phyloP scores from a whole-genome alignment of 1,140 invertebrate genomes.

The Himalopsyche phryganea region DNA sequence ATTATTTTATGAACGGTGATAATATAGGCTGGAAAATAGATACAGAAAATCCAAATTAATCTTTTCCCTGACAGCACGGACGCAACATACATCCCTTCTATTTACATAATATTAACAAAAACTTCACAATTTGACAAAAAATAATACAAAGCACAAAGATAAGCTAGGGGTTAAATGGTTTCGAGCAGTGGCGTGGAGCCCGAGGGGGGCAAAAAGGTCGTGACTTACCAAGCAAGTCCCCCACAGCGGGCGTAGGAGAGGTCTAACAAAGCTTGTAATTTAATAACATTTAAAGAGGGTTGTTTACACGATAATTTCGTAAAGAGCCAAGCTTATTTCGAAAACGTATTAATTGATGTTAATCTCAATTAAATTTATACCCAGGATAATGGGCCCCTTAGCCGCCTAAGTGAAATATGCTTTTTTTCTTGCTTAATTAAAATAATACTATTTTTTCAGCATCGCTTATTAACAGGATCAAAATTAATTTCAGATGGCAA shows the following conservation, averaged over 20 bases:
- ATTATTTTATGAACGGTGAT: too few species aligned
- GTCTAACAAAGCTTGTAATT: conserved; percentile 26
- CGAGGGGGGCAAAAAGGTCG: not conserved
- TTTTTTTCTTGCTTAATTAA: not conserved
- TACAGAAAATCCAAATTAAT: too few species aligned
- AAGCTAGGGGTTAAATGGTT: not conserved
- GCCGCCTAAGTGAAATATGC: not conserved
- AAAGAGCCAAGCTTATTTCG: conserved; percentile 24
- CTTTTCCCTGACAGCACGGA: too few species aligned
- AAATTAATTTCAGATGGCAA: too few species aligned
- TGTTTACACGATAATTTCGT: conserved; percentile 30
- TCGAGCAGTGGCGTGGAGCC: not conserved
- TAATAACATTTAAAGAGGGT: conserved; percentile 32
- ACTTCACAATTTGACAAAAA: too few species aligned
- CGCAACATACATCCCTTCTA: too few species aligned
- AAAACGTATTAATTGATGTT: conserved; percentile 29
- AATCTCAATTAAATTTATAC: conserved; percentile 15
- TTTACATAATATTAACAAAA: too few species aligned
- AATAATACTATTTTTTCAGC: not conserved
- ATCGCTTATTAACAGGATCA: too few species aligned
- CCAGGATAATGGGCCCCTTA: conserved; percentile 3
- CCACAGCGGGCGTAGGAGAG: not conserved
- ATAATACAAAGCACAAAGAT: not conserved
- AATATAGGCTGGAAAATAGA: too few species aligned
- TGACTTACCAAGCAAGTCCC: not conserved